Evolutionary conservation across 2,113 vertebrate species (phyloP).

Genomic region (Cyphomyrus discorhynchus): DNA sequence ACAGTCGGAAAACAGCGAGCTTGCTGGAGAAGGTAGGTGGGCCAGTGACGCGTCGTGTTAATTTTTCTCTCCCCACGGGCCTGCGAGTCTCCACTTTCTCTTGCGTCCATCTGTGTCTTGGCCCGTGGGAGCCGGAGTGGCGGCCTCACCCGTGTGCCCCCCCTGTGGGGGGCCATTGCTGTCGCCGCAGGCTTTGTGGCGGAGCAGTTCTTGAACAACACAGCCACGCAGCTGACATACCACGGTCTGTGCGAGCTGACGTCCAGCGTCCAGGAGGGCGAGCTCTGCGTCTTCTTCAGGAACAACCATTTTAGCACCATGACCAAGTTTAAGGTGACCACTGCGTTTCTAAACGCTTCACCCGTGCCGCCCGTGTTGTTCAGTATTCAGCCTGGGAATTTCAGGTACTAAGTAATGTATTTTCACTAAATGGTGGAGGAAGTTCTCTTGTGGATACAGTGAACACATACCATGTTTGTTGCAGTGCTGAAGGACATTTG

Average conservation of each 20-base stretch:
- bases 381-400: not conserved
- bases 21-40: conserved; percentile 87
- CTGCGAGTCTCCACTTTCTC: not conserved
- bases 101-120: not conserved
- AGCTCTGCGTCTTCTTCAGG: conserved; percentile 97
- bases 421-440: not conserved
- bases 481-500: not conserved
- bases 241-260: conserved; percentile 95
- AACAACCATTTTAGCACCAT: conserved; percentile 99
- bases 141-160: not conserved
- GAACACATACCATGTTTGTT: not conserved
- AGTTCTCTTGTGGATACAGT: not conserved
- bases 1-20: conserved; percentile 88
- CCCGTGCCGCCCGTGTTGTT: not conserved
- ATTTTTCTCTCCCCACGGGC: not conserved
- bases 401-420: not conserved
- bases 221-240: conserved; percentile 94
- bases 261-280: conserved; percentile 91
- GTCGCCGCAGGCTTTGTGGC: conserved; percentile 77
- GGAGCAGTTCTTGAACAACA: conserved; percentile 92
- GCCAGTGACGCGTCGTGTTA: not conserved
- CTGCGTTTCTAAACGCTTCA: not conserved
- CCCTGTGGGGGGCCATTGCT: not conserved
- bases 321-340: conserved; percentile 91
- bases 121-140: not conserved